Percentiles rank a stretch among this genome's conserved stretches.
These are phyloP conservation scores for Ooceraea biroi DNA, from an alignment of 1,140 invertebrate species.

Conservation along the genomic window DNA sequence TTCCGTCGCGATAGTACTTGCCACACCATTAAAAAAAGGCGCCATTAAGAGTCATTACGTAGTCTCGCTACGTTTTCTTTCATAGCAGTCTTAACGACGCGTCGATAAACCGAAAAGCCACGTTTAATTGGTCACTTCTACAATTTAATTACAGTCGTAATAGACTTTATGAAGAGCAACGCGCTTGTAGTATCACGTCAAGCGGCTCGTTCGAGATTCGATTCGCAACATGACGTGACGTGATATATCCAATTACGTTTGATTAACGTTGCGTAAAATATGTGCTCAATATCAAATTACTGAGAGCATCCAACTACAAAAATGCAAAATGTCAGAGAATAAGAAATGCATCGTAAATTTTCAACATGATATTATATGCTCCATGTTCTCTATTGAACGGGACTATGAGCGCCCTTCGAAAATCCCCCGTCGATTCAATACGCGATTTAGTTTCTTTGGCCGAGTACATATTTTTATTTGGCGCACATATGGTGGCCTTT, in stretches of 20 bases:
- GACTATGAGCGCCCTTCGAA: background rate
- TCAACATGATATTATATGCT: background rate
- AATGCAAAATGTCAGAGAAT: slow-evolving; percentile 7
- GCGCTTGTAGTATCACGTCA: background rate
- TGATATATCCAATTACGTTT: background rate
- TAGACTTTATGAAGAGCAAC: slow-evolving; percentile 32
- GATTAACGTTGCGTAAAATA: background rate
- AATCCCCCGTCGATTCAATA: slow-evolving; percentile 32
- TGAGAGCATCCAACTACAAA: background rate
- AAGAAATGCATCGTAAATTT: background rate
- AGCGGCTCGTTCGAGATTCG: background rate
- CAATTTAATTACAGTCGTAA: slow-evolving; percentile 39
- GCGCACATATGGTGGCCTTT: background rate
- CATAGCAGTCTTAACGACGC: slow-evolving; percentile 27
- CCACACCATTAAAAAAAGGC: slow-evolving; percentile 58
- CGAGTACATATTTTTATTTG: slow-evolving; percentile 43
- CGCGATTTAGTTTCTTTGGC: background rate
- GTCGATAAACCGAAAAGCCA: slow-evolving; percentile 39
- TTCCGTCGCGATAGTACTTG: slow-evolving; percentile 3
- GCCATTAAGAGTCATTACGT: slow-evolving; percentile 63
- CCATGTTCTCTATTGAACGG: background rate
- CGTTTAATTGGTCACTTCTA: slow-evolving; percentile 59
- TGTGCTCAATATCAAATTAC: background rate
- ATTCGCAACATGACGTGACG: too few species aligned
- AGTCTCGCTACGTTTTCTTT: slow-evolving; percentile 54